Evolutionary conservation across 2,888 invertebrate species (phyloP).

Genomic region (Platynereis dumerilii): DNA sequence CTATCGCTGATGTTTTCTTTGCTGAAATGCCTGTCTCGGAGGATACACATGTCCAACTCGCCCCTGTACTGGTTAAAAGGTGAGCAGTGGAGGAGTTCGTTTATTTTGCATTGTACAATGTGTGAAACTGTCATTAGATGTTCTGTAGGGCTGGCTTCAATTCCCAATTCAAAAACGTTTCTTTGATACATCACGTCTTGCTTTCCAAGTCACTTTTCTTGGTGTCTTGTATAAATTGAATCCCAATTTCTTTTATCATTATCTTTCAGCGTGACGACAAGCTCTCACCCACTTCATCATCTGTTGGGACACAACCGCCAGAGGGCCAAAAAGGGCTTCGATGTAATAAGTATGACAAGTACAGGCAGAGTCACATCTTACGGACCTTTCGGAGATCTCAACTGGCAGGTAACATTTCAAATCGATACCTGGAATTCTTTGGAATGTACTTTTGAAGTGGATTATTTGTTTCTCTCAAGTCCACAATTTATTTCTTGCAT

Average conservation of each 20-base stretch:
- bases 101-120: too few relatives aligned
- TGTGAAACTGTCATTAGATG: too few relatives aligned
- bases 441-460: too few relatives aligned
- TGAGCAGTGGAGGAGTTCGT: slow-evolving; percentile 34
- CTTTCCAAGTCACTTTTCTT: not conserved
- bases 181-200: not conserved
- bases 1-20: slow-evolving; percentile 49
- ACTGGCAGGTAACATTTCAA: slow-evolving; percentile 54
- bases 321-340: slow-evolving; percentile 47
- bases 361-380: slow-evolving; percentile 53
- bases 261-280: slow-evolving; percentile 43
- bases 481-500: too few relatives aligned
- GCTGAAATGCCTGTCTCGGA: slow-evolving; percentile 50
- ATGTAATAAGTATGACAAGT: slow-evolving; percentile 51
- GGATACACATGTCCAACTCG: slow-evolving; percentile 42
- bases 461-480: too few relatives aligned
- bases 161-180: too few relatives aligned
- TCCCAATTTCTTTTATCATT: not conserved
- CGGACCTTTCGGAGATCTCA: slow-evolving; percentile 51
- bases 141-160: too few relatives aligned
- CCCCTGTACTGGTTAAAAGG: slow-evolving; percentile 52
- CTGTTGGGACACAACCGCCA: slow-evolving; percentile 52
- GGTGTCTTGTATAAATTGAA: not conserved
- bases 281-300: slow-evolving; percentile 51
- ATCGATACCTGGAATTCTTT: too few relatives aligned